These are phyloP conservation scores for Erythrocercus mccallii DNA, from an alignment of 2,113 vertebrate genomes.

Conservation along the genomic window DNA sequence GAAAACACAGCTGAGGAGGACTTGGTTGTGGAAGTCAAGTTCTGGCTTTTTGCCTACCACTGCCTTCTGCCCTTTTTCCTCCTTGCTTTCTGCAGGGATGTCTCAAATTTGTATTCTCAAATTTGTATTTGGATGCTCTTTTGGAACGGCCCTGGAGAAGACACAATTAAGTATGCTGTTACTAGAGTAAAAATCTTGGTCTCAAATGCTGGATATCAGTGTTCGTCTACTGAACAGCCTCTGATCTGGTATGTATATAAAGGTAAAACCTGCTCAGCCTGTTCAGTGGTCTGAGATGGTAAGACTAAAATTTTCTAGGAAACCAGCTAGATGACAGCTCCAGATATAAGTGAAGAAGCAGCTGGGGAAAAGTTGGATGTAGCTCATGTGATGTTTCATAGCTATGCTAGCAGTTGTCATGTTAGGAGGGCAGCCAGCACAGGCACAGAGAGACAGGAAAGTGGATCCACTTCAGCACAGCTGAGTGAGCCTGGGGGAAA, in stretches of 20 bases:
- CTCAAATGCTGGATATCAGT: not conserved
- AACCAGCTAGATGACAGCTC: not conserved
- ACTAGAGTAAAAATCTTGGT: not conserved
- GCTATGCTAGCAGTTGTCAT: not conserved
- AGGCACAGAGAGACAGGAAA: not conserved
- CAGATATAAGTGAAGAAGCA: not conserved
- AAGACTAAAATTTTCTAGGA: not conserved
- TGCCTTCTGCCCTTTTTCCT: not conserved
- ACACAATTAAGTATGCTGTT: not conserved
- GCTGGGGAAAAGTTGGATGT: not conserved
- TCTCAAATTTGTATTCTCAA: not conserved
- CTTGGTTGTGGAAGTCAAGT: accelerated
- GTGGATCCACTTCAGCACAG: not conserved
- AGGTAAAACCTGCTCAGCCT: not conserved
- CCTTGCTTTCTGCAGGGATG: slow-evolving; percentile 7
- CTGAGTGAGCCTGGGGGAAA: not conserved
- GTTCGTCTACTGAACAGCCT: not conserved
- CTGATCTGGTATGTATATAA: not conserved
- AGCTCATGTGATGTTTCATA: accelerated
- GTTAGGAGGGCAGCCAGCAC: not conserved
- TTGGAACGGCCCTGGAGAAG: not conserved
- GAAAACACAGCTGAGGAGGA: not conserved
- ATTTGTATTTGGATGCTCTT: not conserved
- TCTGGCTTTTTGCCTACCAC: not conserved
- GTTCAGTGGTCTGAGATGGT: not conserved